Percentiles rank a stretch among this genome's conserved stretches.
Conservation (phyloP, 1,140 invertebrate species). For the Heliconius nattereri region DNA sequence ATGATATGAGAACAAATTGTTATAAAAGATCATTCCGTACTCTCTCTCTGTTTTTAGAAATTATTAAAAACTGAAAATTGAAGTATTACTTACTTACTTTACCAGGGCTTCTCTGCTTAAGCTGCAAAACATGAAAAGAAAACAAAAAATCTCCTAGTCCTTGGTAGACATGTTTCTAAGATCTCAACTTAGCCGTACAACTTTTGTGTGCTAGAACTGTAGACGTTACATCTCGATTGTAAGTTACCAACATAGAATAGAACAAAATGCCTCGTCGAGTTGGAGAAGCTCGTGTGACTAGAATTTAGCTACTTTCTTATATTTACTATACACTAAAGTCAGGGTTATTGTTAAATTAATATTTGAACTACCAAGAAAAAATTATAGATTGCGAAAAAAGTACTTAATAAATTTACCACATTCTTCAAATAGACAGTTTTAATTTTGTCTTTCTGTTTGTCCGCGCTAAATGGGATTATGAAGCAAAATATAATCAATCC, state of each 20-base stretch:
- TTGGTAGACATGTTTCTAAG: constrained; percentile 11
- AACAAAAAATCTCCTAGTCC: background rate
- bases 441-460: no score
- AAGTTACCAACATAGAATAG: constrained; percentile 12
- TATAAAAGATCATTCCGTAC: no score
- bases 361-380: no score
- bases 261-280: constrained; percentile 10
- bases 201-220: constrained; percentile 21
- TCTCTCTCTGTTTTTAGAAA: no score
- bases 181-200: constrained; percentile 17
- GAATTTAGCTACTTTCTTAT: background rate
- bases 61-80: background rate
- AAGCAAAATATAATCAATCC: no score
- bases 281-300: background rate
- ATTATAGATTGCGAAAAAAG: no score
- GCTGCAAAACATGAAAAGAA: background rate
- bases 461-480: no score
- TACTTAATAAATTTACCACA: no score
- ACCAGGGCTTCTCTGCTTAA: background rate
- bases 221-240: constrained; percentile 24
- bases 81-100: background rate
- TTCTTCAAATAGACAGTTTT: no score
- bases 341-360: no score
- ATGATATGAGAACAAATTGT: no score
- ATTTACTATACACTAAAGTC: background rate